Base-by-base conservation (phyloP, 35 echinoderm and acorn worm species). In the Chiridota heheva region DNA sequence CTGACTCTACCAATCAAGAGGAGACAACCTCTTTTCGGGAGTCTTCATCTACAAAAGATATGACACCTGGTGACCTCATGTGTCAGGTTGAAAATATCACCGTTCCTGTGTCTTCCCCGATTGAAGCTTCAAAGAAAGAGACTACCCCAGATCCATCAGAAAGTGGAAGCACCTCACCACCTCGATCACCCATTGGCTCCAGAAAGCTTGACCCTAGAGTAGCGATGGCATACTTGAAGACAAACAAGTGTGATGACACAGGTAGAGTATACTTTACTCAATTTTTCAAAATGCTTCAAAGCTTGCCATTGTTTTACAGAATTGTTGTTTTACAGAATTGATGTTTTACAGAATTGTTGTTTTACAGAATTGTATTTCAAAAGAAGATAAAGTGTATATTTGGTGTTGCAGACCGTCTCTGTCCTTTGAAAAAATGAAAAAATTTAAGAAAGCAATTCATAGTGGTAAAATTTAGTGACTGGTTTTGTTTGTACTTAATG, bases 211-310 rank as follows among this genome's bases (percentile, higher is more conserved):
- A 95, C 43, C 62, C 91, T 4, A 84, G 81, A 42, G 24, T 77
- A 10, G 86, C 85, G 20, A 58, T 95, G 2, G 80, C 73, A 7
- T 88, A 95, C 68, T 44, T 88, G 7, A 83, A 84, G 41, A 95
- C 91, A 2, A 95, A 95, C 81, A 73, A 80, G 18, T 95, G 79
- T 85, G 91, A 89, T 85, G 73, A 89, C 45, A 64, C 86, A 27
- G 80, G 91, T 93, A 78, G 4, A n/a, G 51, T n/a, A 5, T 20
- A 22, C 24, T 32, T 28, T n/a, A n/a, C n/a, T n/a, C n/a, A n/a
- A n/a, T n/a, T n/a, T n/a, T n/a, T n/a, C n/a, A n/a, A n/a, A n/a
- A n/a, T n/a, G n/a, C n/a, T n/a, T n/a, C n/a, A n/a, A n/a, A n/a
- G n/a, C n/a, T n/a, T n/a, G n/a, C n/a, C n/a, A n/a, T n/a, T n/a